Evolutionary conservation across 1,140 invertebrate genomes (phyloP).

Genomic region (Zaprionus ornatus): DNA sequence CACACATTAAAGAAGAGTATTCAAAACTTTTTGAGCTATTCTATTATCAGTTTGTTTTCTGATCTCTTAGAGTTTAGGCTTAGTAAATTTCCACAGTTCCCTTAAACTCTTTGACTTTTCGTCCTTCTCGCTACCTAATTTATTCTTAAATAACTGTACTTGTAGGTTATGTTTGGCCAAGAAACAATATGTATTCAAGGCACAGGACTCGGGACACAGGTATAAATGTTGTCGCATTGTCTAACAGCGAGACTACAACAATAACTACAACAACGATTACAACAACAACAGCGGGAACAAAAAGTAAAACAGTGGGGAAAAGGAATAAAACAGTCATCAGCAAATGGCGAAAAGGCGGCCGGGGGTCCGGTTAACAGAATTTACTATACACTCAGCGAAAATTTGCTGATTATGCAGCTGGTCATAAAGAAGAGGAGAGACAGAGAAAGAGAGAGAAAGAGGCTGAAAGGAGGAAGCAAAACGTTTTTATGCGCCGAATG

Average conservation of each 20-base stretch:
- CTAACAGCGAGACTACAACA: background rate
- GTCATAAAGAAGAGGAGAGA: conserved; percentile 60
- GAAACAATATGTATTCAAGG: background rate
- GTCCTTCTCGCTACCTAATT: background rate
- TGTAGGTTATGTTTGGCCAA: background rate
- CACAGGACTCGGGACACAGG: conserved; percentile 3
- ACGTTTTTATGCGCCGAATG: conserved; percentile 61
- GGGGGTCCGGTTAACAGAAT: conserved; percentile 19
- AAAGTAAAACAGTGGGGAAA: conserved; percentile 3
- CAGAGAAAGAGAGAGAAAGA: background rate
- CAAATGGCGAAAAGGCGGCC: conserved; percentile 22
- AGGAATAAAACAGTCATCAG: conserved; percentile 42
- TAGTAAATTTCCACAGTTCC: background rate
- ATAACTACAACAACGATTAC: background rate
- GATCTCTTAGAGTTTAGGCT: background rate
- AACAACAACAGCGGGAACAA: background rate
- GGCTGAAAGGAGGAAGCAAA: conserved; percentile 33
- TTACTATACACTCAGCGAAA: conserved; percentile 57
- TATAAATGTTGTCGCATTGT: conserved; percentile 8
- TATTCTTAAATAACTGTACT: background rate
- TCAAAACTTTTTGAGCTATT: too few species aligned
- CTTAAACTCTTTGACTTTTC: background rate
- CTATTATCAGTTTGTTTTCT: background rate
- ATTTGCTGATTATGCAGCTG: conserved; percentile 72
- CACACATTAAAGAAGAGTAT: background rate